A percentile compares a stretch with the other conserved stretches of the same genome.
phyloP scores from a whole-genome alignment of 2,113 vertebrate genomes.

The Proteles cristata region DNA sequence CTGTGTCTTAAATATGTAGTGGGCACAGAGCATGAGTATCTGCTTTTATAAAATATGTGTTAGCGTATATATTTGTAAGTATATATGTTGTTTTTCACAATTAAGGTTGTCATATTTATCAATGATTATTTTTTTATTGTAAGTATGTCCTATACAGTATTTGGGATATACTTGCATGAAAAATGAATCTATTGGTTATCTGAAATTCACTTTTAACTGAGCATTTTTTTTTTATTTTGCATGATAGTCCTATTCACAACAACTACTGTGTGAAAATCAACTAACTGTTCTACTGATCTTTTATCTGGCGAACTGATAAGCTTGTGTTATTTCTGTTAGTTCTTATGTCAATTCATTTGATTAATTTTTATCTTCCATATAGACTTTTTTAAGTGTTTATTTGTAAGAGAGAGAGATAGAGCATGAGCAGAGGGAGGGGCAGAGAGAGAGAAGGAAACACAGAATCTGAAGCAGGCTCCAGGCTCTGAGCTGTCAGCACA shows the following conservation, averaged over 20 bases:
- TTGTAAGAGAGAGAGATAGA: no score
- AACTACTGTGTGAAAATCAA: neutral
- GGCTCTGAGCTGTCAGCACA: no score
- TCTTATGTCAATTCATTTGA: neutral
- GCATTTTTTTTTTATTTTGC: neutral
- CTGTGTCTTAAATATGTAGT: neutral
- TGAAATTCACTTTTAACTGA: neutral
- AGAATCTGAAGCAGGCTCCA: no score
- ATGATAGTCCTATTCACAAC: neutral
- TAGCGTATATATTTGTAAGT: neutral
- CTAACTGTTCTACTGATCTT: neutral
- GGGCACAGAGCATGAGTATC: neutral
- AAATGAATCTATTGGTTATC: neutral
- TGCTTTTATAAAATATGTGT: neutral
- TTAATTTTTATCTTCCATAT: neutral
- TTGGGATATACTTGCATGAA: neutral
- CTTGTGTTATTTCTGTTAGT: neutral
- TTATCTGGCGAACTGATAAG: neutral
- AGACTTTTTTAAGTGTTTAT: neutral
- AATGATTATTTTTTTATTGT: neutral
- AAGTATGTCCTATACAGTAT: neutral
- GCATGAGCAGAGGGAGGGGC: no score
- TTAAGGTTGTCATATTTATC: neutral
- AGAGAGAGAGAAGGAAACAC: no score
- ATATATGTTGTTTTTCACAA: neutral